phyloP scores from a whole-genome alignment of 2,113 vertebrate genomes.

The Psittacula cyanocephala region DNA sequence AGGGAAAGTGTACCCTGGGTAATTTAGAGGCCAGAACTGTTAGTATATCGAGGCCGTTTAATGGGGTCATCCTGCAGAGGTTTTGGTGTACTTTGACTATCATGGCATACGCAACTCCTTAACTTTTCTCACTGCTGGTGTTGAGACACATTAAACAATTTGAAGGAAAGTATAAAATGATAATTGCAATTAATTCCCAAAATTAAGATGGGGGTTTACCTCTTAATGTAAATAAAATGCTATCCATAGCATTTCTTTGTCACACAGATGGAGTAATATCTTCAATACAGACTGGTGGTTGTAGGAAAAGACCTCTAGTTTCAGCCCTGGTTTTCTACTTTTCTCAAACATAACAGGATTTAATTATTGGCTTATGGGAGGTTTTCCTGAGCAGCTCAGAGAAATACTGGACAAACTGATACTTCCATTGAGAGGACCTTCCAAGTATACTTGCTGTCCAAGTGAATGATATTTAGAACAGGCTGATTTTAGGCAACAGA shows the following conservation, averaged over 20 bases:
- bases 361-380: not conserved
- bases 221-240: not conserved
- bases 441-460: not conserved
- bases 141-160: not conserved
- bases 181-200: not conserved
- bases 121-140: not conserved
- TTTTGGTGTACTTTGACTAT: not conserved
- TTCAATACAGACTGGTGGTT: not conserved
- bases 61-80: not conserved
- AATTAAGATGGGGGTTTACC: not conserved
- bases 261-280: not conserved
- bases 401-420: not conserved
- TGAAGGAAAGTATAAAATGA: not conserved
- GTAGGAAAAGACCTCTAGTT: not conserved
- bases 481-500: not conserved
- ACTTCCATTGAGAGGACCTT: not conserved
- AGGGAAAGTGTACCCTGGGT: not conserved
- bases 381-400: not conserved
- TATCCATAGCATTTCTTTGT: not conserved
- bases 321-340: not conserved
- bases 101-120: not conserved
- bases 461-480: not conserved
- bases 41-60: not conserved
- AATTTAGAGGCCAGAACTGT: not conserved
- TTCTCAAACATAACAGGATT: not conserved